These are phyloP conservation scores for Macropodus opercularis DNA, from an alignment of 2,797 vertebrate genomes.

Conservation along the genomic window DNA sequence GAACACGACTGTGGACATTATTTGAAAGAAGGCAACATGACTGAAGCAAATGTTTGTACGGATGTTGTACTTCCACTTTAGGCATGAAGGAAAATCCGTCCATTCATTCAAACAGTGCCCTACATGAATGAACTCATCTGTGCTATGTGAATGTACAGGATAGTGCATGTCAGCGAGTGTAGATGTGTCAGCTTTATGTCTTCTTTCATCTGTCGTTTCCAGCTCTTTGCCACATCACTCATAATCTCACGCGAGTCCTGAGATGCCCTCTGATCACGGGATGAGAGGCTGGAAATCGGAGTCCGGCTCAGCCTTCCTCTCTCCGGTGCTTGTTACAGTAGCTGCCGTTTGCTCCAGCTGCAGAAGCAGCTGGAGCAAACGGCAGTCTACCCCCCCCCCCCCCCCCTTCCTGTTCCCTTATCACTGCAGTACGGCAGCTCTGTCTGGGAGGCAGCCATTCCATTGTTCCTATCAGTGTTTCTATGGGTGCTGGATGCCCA, in stretches of 20 bases:
- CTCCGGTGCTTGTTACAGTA: conserved; percentile 36
- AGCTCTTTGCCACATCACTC: conserved; percentile 37
- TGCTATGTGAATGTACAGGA: conserved; percentile 29
- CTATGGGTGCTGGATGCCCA: conserved; percentile 55
- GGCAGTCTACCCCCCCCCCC: conserved; percentile 58
- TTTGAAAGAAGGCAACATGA: conserved; percentile 13
- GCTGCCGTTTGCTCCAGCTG: conserved; percentile 62
- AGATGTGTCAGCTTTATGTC: conserved; percentile 35
- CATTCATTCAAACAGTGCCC: too few relatives aligned
- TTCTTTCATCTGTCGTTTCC: conserved; percentile 29
- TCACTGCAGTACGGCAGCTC: conserved; percentile 76
- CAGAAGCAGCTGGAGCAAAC: conserved; percentile 75
- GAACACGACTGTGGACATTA: neutral
- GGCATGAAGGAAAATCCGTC: neutral
- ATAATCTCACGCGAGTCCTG: conserved; percentile 52
- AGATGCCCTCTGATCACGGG: conserved; percentile 58
- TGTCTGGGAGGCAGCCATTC: conserved; percentile 76
- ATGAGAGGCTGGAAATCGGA: conserved; percentile 33
- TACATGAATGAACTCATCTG: conserved; percentile 29
- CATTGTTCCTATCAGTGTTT: conserved; percentile 75
- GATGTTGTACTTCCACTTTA: conserved; percentile 9
- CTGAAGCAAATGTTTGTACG: conserved; percentile 7
- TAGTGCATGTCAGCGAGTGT: conserved; percentile 25
- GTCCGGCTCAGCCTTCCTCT: conserved; percentile 25
- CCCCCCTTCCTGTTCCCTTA: conserved; percentile 67